A percentile compares a stretch with the other conserved stretches of the same genome.
phyloP scores from a whole-genome alignment of 2,113 vertebrate genomes.

The Raja brachyura region DNA sequence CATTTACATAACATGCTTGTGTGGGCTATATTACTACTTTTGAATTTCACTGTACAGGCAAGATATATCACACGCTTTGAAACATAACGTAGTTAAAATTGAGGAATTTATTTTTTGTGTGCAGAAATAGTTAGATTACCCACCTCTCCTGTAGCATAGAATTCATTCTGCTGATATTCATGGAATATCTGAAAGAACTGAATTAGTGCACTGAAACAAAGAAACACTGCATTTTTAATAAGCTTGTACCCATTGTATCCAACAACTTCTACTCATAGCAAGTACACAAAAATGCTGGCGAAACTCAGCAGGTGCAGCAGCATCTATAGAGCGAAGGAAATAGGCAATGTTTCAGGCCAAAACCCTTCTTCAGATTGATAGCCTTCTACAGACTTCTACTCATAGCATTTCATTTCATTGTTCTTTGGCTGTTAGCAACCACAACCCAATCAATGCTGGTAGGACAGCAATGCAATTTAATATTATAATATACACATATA shows the following conservation, averaged over 20 bases:
- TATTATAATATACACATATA: neutral
- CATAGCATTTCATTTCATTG: neutral
- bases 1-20: neutral
- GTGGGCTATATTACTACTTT: neutral
- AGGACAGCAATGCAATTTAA: neutral
- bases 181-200: slow-evolving; percentile 77
- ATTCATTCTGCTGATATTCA: slow-evolving; percentile 71
- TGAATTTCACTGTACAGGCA: neutral
- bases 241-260: neutral
- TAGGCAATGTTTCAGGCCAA: too few relatives aligned
- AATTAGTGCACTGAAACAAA: slow-evolving; percentile 56
- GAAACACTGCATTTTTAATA: neutral
- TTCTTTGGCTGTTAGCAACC: neutral
- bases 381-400: too few relatives aligned
- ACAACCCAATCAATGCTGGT: neutral
- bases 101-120: neutral
- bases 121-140: slow-evolving; percentile 40
- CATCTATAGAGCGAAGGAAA: too few relatives aligned
- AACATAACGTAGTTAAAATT: neutral
- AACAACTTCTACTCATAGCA: neutral
- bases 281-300: too few relatives aligned
- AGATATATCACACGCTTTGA: neutral
- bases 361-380: too few relatives aligned
- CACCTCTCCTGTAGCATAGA: slow-evolving; percentile 73
- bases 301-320: too few relatives aligned